A percentile compares a stretch with the other conserved stretches of the same genome.
Evolutionary conservation across 1,140 invertebrate genomes (phyloP).

Genomic region (Dreissena polymorpha): DNA sequence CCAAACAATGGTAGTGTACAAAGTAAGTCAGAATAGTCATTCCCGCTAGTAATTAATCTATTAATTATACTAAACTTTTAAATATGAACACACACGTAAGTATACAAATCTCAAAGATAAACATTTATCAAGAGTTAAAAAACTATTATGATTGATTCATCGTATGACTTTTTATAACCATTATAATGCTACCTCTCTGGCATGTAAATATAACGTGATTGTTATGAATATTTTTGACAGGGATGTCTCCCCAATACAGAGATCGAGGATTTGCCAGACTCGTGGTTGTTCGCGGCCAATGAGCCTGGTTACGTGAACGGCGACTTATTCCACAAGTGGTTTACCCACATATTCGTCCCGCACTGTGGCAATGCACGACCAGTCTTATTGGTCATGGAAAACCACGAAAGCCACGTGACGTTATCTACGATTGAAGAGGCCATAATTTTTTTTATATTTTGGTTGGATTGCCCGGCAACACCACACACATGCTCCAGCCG

Average conservation of each 20-base stretch:
- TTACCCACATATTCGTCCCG: neutral
- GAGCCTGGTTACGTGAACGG: neutral
- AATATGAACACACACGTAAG: too few species aligned
- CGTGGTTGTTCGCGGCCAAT: neutral
- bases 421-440: slow-evolving; percentile 63
- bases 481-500: slow-evolving; percentile 54
- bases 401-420: slow-evolving; percentile 76
- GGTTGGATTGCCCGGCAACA: slow-evolving; percentile 47
- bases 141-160: too few species aligned
- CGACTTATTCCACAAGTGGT: neutral
- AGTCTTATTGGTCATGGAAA: slow-evolving; percentile 50
- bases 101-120: too few species aligned
- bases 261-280: neutral
- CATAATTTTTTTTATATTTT: slow-evolving; percentile 44
- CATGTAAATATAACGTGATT: too few species aligned
- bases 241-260: neutral
- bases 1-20: neutral
- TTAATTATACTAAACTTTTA: too few species aligned
- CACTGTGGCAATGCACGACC: slow-evolving; percentile 24
- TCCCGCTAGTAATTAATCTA: too few species aligned
- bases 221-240: slow-evolving; percentile 2
- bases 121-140: too few species aligned
- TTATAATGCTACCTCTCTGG: too few species aligned
- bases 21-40: neutral
- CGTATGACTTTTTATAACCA: too few species aligned